phyloP scores from a whole-genome alignment of 2,113 vertebrate genomes.

The Anolis sagrei region DNA sequence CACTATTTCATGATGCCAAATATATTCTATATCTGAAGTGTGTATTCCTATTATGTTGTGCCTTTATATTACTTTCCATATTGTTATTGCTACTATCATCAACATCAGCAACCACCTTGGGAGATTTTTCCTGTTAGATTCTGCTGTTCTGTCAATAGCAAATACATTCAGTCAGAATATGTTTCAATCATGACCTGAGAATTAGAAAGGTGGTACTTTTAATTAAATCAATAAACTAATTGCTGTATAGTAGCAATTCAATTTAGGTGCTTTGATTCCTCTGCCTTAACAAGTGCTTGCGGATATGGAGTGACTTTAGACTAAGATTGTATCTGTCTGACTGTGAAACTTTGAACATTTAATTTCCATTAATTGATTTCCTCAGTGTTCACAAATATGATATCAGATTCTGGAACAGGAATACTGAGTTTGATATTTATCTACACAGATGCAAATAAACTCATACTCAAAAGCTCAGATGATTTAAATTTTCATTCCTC shows the following conservation, averaged over 20 bases:
- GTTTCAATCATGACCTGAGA: slow-evolving; percentile 89
- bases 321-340: slow-evolving; percentile 89
- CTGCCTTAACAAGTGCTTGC: slow-evolving; percentile 85
- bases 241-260: slow-evolving; percentile 93
- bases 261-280: slow-evolving; percentile 91
- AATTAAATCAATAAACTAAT: slow-evolving; percentile 99
- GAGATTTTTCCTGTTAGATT: slow-evolving; percentile 63
- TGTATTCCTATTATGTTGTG: slow-evolving; percentile 19
- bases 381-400: slow-evolving; percentile 90
- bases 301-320: slow-evolving; percentile 84
- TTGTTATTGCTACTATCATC: neutral
- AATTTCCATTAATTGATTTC: slow-evolving; percentile 98
- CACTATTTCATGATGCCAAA: slow-evolving; percentile 64
- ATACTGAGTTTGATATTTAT: slow-evolving; percentile 79
- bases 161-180: slow-evolving; percentile 82
- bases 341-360: slow-evolving; percentile 89
- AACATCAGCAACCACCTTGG: slow-evolving; percentile 56
- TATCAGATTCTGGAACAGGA: slow-evolving; percentile 86
- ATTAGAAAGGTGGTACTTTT: slow-evolving; percentile 93
- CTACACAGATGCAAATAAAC: slow-evolving; percentile 81
- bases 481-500: slow-evolving; percentile 72
- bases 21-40: slow-evolving; percentile 53
- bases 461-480: slow-evolving; percentile 75
- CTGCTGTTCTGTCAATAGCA: slow-evolving; percentile 76
- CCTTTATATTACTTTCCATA: slow-evolving; percentile 17